Evolutionary conservation across 2,888 invertebrate genomes (phyloP), one percentile per base, ranked within the genome.

Genomic region (Criorhina ranunculi): DNA sequence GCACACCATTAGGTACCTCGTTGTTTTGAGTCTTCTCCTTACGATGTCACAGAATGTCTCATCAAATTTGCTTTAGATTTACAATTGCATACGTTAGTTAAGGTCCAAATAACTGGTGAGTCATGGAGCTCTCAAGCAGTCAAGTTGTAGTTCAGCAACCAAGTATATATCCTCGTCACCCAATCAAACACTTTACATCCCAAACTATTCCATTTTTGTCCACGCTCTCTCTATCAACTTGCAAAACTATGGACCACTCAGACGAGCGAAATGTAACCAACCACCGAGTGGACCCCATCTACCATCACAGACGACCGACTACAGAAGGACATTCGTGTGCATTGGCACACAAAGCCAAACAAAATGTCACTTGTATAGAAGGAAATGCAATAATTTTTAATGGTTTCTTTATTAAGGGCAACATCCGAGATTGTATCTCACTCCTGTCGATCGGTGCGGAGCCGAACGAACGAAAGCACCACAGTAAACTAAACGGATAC

Each of bases 311-410:
- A 19, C 44, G 17, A 8, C 15, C 5, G 46, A 19, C 46, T 24
- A 24, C 4, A 24, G 12, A 51, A 51, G 49, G 35, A 51, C 15
- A 29, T 19, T 37, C 51, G 29, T 37, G 66, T 51, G 12, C 11
- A 31, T 44, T 33, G 17, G 11, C 24, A n/a, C 64, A 66, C 64
- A 19, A 24, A 46, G 42, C 5, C 51, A 44, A 19, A 33, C 44
- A 19, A 33, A 46, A 57, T 35, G 35, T 35, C 57, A 37, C 37
- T 51, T 40, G 33, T 8, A 31, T 46, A 0, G 1, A 66, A 15
- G 11, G 37, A 49, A 57, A 49, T 49, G 59, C 57, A 72, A 72
- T 53, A 72, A 72, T 60, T 72, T 60, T 64, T 46, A 53, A 75
- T 37, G 64, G 53, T 55, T 75, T 64, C 64, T 55, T 64, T 75